Percentiles rank a stretch among this genome's conserved stretches.
These are phyloP conservation scores for Eonycteris spelaea DNA, from an alignment of 2,113 vertebrate species.

Conservation along the genomic window DNA sequence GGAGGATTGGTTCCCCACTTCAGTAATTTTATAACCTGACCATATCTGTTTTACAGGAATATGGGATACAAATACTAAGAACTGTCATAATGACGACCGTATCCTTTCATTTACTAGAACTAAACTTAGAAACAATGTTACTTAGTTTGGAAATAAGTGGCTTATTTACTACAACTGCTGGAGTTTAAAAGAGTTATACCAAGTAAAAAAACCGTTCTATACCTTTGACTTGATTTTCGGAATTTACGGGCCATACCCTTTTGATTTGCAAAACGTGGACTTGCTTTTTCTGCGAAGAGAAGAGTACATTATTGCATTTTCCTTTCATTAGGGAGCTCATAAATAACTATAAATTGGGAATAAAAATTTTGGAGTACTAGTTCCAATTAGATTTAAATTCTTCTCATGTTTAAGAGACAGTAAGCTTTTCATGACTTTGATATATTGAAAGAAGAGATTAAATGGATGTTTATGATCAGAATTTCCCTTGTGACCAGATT, in stretches of 20 bases:
- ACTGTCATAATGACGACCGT: not conserved
- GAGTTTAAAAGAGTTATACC: not conserved
- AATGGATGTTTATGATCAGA: not conserved
- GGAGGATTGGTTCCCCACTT: not conserved
- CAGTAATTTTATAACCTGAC: not conserved
- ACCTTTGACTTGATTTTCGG: constrained; percentile 61
- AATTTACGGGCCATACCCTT: not conserved
- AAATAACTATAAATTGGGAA: not conserved
- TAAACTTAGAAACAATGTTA: not conserved
- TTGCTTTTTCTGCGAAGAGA: constrained; percentile 59
- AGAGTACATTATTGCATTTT: not conserved
- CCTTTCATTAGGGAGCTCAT: not conserved
- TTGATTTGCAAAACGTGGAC: not conserved
- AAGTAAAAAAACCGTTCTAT: not conserved
- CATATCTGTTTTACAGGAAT: not conserved
- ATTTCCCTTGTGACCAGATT: not conserved
- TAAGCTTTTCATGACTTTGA: not conserved
- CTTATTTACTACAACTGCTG: not conserved
- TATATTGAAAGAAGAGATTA: not conserved
- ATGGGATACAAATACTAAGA: not conserved
- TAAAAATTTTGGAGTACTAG: not conserved
- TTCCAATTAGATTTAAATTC: not conserved
- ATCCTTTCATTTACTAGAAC: not conserved
- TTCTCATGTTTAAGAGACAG: not conserved
- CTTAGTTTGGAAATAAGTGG: not conserved